Evolutionary conservation across 2,888 invertebrate species (phyloP), one percentile per base, ranked within the genome.

Genomic region (Ligdia adustata): DNA sequence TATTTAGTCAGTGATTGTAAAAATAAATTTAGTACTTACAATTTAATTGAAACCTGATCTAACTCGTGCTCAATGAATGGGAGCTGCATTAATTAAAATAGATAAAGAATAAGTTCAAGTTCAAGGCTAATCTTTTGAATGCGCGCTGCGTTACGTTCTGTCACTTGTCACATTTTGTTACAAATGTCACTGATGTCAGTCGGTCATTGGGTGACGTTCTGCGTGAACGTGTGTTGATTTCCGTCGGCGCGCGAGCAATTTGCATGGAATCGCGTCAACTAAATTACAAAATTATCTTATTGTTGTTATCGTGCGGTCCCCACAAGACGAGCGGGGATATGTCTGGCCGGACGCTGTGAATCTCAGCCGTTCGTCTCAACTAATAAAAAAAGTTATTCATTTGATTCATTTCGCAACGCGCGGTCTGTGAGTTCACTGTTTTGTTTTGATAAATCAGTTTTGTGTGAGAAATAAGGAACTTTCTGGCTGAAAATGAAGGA

Each of bases 251-350:
- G 64, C 71, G 67, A 69, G 69, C 79, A 82, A 85, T 84, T 87
- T 81, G 79, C 76, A 79, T 78, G 73, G 74, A 82, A 82, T 85
- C 80, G 73, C 76, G 72, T 79, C 83, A 83, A 82, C 81, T 87
- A 82, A 87, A 84, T 86, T 86, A 83, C 70, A 80, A 68, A 55
- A 79, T 78, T 79, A 81, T 79, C 78, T 81, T 79, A 71, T 73
- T 79, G 77, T 74, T 76, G 75, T 58, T 68, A 62, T 67, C 63
- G 68, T 70, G 69, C 67, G 68, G 70, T 70, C 64, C 63, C 67
- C 73, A 69, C 69, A 69, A 67, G 69, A 66, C 49, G 53, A 59
- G 59, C 58, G 60, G 71, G 75, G 77, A 74, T 70, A 79, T 81
- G 75, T 52, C 64, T 67, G 67, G 62, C 61, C 72, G 72, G 75